Conservation (phyloP, 2,113 vertebrate genomes). For the Odobenus rosmarus region DNA sequence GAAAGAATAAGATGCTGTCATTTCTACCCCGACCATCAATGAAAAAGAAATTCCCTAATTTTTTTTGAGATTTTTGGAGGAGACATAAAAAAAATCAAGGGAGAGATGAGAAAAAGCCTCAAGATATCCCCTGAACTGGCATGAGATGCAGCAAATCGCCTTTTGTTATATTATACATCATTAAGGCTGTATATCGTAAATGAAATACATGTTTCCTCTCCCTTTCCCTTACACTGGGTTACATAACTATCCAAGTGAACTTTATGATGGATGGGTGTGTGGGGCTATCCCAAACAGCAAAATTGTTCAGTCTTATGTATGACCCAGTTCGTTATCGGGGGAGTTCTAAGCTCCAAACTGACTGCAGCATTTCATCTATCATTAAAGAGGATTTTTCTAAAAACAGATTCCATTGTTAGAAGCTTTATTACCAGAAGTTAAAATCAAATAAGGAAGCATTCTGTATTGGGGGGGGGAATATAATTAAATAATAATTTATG, state of each 20-base stretch:
- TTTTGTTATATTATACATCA: not conserved
- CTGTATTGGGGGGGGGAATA: not conserved
- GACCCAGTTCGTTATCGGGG: not conserved
- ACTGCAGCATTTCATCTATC: not conserved
- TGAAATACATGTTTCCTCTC: not conserved
- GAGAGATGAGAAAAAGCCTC: not conserved
- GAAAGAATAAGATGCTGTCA: not conserved
- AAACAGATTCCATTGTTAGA: slow-evolving; percentile 42
- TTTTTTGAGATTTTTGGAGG: not conserved
- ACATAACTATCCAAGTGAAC: not conserved
- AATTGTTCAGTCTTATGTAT: not conserved
- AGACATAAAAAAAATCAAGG: not conserved
- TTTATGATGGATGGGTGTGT: not conserved
- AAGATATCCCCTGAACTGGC: too few species aligned
- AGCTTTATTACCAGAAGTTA: not conserved
- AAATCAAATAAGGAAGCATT: slow-evolving; percentile 45
- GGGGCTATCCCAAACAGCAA: not conserved
- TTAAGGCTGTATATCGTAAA: not conserved
- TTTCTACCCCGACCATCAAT: not conserved
- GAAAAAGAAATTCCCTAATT: not conserved
- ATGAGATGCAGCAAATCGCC: not conserved
- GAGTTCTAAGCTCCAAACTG: not conserved
- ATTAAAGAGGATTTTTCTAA: slow-evolving; percentile 52
- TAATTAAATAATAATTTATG: slow-evolving; percentile 57
- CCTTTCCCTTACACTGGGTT: not conserved